Evolutionary conservation across 2,888 invertebrate species (phyloP).

Genomic region (Caenorhabditis sinica): DNA sequence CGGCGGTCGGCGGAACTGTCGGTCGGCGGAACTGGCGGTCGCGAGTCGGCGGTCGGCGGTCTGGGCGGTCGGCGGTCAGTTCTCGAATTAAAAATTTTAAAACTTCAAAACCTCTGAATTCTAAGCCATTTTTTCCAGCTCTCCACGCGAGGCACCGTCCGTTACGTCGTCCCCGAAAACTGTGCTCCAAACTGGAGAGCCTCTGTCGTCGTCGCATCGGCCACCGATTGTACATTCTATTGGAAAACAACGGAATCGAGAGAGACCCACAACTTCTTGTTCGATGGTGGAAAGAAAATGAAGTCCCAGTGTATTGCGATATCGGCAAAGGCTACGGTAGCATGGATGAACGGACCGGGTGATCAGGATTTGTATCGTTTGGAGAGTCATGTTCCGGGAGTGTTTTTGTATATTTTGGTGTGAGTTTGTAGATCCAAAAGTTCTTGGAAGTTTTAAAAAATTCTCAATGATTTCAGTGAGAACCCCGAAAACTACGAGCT

Average conservation of each 20-base stretch:
- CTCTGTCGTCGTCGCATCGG: constrained; percentile 33
- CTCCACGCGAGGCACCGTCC: constrained; percentile 36
- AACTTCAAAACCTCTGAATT: too few relatives aligned
- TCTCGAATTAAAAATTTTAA: too few relatives aligned
- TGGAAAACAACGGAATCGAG: constrained; percentile 24
- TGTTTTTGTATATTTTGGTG: constrained; percentile 32
- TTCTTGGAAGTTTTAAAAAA: not conserved
- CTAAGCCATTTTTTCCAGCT: constrained; percentile 32
- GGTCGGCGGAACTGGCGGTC: too few relatives aligned
- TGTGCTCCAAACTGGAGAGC: constrained; percentile 56
- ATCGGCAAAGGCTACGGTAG: not conserved
- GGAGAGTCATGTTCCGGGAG: constrained; percentile 8
- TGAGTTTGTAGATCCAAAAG: constrained; percentile 5
- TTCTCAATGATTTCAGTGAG: not conserved
- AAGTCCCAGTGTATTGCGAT: constrained; percentile 11
- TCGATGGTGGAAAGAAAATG: not conserved
- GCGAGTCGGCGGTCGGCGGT: too few relatives aligned
- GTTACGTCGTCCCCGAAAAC: constrained; percentile 57
- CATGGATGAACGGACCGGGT: not conserved
- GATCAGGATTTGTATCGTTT: constrained; percentile 1
- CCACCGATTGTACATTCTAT: constrained; percentile 49
- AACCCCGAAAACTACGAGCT: not conserved
- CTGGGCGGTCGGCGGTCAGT: too few relatives aligned
- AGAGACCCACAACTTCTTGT: not conserved
- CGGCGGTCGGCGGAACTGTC: too few relatives aligned